phyloP scores from a whole-genome alignment of 1,140 invertebrate genomes.

The Leptinotarsa defecta region DNA sequence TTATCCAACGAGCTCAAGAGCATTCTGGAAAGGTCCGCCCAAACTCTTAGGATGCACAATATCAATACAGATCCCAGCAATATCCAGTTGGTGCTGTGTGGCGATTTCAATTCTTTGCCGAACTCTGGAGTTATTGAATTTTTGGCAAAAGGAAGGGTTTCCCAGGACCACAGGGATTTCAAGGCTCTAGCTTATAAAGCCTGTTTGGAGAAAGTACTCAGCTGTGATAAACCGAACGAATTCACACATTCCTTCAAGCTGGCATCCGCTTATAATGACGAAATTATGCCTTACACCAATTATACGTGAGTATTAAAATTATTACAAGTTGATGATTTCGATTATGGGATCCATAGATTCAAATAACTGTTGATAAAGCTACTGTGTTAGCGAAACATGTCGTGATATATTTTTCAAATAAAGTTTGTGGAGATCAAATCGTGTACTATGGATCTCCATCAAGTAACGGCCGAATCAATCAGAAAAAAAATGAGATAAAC shows the following conservation, averaged over 20 bases:
- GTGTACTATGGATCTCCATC: too few species aligned
- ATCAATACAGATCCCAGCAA: constrained; percentile 69
- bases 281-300: constrained; percentile 97
- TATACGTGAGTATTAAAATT: constrained; percentile 83
- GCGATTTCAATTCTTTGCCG: constrained; percentile 98
- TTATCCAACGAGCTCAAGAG: constrained; percentile 88
- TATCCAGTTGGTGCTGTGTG: constrained; percentile 93
- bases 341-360: too few species aligned
- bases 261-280: constrained; percentile 90
- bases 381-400: too few species aligned
- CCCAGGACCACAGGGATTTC: constrained; percentile 92
- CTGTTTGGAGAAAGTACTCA: constrained; percentile 86
- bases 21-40: constrained; percentile 80
- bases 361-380: too few species aligned
- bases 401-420: too few species aligned
- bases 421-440: too few species aligned
- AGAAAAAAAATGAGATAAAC: too few species aligned
- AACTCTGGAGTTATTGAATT: constrained; percentile 98
- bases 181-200: constrained; percentile 94
- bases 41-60: constrained; percentile 60
- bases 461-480: too few species aligned
- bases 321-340: too few species aligned
- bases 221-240: constrained; percentile 81
- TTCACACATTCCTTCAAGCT: constrained; percentile 96
- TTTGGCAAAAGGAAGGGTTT: constrained; percentile 85